Evolutionary conservation across 2,797 vertebrate genomes (phyloP), one percentile per base, ranked within the genome.

Genomic region (Diglossa cyanea): DNA sequence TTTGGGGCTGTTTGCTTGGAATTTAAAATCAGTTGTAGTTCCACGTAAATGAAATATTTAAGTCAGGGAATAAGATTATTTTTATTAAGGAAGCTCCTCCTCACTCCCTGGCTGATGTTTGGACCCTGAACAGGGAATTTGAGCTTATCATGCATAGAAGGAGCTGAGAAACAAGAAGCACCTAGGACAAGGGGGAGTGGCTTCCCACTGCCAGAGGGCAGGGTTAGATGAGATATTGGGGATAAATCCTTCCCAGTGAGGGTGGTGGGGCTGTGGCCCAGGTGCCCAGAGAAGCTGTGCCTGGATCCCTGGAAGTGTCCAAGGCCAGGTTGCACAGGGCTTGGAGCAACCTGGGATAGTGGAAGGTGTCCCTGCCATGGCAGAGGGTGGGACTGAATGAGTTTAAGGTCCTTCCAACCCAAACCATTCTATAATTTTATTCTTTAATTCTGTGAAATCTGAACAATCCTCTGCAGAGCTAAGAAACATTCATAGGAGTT

Each of bases 21-120:
- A 90, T 92, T 60, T 88, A n/a, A 91, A 86, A 88, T 62, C 77
- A 89, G 58, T 48, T 79, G 45, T 74, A 89, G 66, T 39, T 86
- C 92, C 50, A 89, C 11, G 3, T 68, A 88, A 78, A 87, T 57
- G 5, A 83, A 66, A 76, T 12, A 2, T 44, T 71, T 74, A 76
- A 95, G 33, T 78, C 50, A 79, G 47, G 42, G 84, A 90, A 78
- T 58, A 63, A 55, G 50, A 47, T 15, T 74, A 14, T 31, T 73
- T 86, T 68, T 77, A 53, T 74, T 31, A 65, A 80, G 42, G 61
- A 18, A 40, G 33, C 5, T 55, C 39, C 54, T 84, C 48, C 33
- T 81, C 82, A 30, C 66, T 76, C 51, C 63, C 44, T 76, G 78
- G 40, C 23, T 31, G 44, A 7, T n/a, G 35, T 44, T 57, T 88